Evolutionary conservation across 2,888 invertebrate species (phyloP).

Genomic region (Leucozona laternaria): DNA sequence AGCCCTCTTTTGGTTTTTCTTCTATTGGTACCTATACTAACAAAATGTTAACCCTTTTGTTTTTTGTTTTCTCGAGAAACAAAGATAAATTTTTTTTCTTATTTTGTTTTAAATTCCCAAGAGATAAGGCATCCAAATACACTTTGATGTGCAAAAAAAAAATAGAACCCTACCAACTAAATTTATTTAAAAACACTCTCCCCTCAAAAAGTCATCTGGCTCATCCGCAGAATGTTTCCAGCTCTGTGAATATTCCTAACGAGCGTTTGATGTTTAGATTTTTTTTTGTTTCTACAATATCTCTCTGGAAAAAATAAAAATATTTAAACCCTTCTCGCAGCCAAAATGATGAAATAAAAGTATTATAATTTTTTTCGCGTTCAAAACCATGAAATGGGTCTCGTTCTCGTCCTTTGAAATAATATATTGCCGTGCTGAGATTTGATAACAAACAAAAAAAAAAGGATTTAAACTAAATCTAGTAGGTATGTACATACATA

Average conservation of each 20-base stretch:
- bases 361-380: slow-evolving; percentile 33
- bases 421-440: slow-evolving; percentile 40
- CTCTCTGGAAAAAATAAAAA: neutral
- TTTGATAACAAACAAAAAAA: slow-evolving; percentile 50
- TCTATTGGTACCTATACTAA: neutral
- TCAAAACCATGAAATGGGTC: slow-evolving; percentile 23
- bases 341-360: slow-evolving; percentile 45
- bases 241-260: slow-evolving; percentile 43
- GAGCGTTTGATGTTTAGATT: slow-evolving; percentile 33
- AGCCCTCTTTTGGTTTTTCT: neutral
- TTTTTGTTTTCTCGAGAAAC: neutral
- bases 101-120: slow-evolving; percentile 1
- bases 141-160: slow-evolving; percentile 4
- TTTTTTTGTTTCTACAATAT: slow-evolving; percentile 5
- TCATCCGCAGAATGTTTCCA: slow-evolving; percentile 31
- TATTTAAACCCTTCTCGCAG: slow-evolving; percentile 31
- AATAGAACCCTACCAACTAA: neutral
- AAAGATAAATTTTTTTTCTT: slow-evolving; percentile 14
- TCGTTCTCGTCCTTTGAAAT: slow-evolving; percentile 6
- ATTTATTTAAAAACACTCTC: slow-evolving; percentile 15
- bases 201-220: slow-evolving; percentile 13
- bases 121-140: slow-evolving; percentile 4
- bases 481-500: neutral
- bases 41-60: neutral
- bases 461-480: slow-evolving; percentile 38